Evolutionary conservation across 2,888 invertebrate genomes (phyloP).

Genomic region (Caenorhabditis sp.): DNA sequence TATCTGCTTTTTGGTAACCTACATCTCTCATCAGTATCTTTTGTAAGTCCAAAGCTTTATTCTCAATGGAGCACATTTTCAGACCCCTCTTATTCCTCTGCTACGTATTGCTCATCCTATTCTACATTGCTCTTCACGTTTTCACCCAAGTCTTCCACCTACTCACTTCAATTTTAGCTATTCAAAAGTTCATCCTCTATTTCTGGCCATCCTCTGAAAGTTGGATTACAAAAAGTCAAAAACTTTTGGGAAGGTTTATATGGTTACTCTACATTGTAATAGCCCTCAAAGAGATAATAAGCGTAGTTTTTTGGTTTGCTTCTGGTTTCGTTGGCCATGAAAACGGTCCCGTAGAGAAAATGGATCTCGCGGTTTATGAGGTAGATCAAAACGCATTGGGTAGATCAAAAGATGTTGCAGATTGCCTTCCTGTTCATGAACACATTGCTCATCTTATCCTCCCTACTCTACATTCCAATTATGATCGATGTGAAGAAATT

Average conservation of each 20-base stretch:
- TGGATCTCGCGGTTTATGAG: not conserved
- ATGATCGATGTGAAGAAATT: slow-evolving; percentile 21
- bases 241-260: not conserved
- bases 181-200: slow-evolving; percentile 13
- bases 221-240: not conserved
- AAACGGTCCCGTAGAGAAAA: not conserved
- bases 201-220: not conserved
- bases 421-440: not conserved
- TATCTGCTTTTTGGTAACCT: not conserved
- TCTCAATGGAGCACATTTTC: not conserved
- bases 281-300: not conserved
- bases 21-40: not conserved
- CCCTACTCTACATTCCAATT: slow-evolving; percentile 1
- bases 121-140: not conserved
- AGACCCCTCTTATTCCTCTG: not conserved
- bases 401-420: not conserved
- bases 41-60: not conserved
- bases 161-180: not conserved
- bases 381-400: not conserved
- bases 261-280: slow-evolving; percentile 1
- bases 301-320: not conserved
- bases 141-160: slow-evolving; percentile 22
- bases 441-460: not conserved
- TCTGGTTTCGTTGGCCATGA: not conserved
- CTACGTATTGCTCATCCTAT: not conserved